Conservation (phyloP, 2,888 invertebrate species). For the Agrochola macilenta region DNA sequence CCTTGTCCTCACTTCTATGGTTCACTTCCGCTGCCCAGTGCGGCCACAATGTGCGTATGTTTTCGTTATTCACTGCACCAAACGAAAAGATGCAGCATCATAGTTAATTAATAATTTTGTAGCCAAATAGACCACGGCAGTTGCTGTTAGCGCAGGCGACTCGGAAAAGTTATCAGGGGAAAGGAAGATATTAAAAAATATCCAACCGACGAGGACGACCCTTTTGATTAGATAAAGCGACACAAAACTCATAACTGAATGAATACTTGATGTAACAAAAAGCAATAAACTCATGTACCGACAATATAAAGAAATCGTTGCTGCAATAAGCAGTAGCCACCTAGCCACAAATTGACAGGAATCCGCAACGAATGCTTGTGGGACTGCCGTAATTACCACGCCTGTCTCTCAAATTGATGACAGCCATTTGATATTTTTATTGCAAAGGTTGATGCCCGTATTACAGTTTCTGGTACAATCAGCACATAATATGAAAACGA, state of each 20-base stretch:
- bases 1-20: background rate
- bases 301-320: background rate
- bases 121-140: background rate
- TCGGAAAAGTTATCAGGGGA: background rate
- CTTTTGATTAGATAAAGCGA: background rate
- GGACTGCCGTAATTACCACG: constrained; percentile 1
- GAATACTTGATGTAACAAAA: background rate
- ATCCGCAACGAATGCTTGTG: background rate
- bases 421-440: constrained; percentile 23
- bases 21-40: background rate
- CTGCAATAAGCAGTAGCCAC: constrained; percentile 10
- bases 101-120: background rate
- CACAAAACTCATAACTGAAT: background rate
- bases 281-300: constrained; percentile 1
- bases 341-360: background rate
- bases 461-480: background rate
- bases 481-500: constrained; percentile 5
- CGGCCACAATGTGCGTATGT: background rate
- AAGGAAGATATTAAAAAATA: background rate
- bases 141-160: background rate
- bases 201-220: background rate
- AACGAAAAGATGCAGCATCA: background rate
- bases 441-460: constrained; percentile 14
- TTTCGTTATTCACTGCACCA: background rate
- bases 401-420: constrained; percentile 8